Conservation (phyloP, 2,888 invertebrate species). For the Epirrhoe tristata region DNA sequence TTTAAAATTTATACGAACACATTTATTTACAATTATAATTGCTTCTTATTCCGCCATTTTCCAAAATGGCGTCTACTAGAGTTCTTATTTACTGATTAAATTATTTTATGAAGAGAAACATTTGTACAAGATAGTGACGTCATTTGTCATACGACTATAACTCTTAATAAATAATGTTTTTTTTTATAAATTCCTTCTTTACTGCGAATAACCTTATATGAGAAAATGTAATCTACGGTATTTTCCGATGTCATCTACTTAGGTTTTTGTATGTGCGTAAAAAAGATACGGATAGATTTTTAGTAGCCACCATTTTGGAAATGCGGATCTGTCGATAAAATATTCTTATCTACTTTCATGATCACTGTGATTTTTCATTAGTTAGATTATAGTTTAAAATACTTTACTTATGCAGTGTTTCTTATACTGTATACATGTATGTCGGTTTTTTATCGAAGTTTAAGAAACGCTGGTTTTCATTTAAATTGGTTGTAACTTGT, state of each 20-base stretch:
- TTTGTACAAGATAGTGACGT: neutral
- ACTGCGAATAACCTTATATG: too few species aligned
- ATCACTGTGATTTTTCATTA: conserved; percentile 8
- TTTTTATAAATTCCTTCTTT: too few species aligned
- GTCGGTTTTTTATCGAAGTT: neutral
- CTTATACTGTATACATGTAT: neutral
- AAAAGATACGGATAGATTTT: neutral
- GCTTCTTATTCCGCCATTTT: neutral
- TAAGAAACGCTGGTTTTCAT: neutral
- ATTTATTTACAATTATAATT: neutral
- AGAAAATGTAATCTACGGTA: too few species aligned
- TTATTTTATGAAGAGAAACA: neutral
- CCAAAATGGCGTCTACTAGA: neutral
- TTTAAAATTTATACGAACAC: neutral
- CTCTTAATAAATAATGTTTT: too few species aligned
- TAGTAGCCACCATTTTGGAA: neutral
- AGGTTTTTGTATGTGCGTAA: too few species aligned
- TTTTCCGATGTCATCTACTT: too few species aligned
- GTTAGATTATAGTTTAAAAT: neutral
- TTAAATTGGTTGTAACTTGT: conserved; percentile 2
- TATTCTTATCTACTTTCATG: neutral
- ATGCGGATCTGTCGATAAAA: neutral
- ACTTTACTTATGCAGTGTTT: neutral
- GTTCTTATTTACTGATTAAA: too few species aligned
- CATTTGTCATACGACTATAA: too few species aligned